These are phyloP conservation scores for Cryptotis parvus DNA, from an alignment of 2,113 vertebrate genomes.

Conservation along the genomic window DNA sequence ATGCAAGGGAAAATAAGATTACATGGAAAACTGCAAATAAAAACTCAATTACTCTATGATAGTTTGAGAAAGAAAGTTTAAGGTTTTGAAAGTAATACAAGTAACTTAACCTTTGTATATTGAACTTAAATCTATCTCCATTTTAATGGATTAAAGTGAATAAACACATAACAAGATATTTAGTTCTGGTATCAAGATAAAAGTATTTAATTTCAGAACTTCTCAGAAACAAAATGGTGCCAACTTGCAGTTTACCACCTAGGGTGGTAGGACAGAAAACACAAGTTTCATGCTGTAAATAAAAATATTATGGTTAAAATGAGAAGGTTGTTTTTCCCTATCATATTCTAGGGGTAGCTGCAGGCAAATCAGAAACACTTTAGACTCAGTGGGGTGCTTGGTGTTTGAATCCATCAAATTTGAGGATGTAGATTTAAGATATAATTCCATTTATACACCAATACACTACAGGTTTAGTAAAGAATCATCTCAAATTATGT, in stretches of 20 bases:
- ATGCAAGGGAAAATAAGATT: neutral
- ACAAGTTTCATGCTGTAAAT: neutral
- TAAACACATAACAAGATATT: neutral
- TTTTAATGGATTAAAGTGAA: conserved; percentile 28
- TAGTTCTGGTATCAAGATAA: neutral
- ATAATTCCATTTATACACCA: conserved; percentile 48
- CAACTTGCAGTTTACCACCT: neutral
- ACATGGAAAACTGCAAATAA: neutral
- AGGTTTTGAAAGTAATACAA: neutral
- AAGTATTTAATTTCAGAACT: neutral
- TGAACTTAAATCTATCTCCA: neutral
- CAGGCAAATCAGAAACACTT: neutral
- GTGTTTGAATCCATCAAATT: neutral
- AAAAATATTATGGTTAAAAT: neutral
- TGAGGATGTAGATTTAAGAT: neutral
- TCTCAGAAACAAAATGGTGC: neutral
- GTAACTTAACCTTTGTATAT: neutral
- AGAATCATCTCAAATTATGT: conserved; percentile 20
- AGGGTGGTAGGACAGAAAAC: neutral
- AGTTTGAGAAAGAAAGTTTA: neutral
- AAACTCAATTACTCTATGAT: neutral
- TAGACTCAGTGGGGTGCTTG: neutral
- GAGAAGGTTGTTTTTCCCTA: neutral
- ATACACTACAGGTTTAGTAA: conserved; percentile 1
- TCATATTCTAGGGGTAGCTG: neutral